These are phyloP conservation scores for Rhagonycha lutea DNA, from an alignment of 2,888 invertebrate species.

Conservation along the genomic window DNA sequence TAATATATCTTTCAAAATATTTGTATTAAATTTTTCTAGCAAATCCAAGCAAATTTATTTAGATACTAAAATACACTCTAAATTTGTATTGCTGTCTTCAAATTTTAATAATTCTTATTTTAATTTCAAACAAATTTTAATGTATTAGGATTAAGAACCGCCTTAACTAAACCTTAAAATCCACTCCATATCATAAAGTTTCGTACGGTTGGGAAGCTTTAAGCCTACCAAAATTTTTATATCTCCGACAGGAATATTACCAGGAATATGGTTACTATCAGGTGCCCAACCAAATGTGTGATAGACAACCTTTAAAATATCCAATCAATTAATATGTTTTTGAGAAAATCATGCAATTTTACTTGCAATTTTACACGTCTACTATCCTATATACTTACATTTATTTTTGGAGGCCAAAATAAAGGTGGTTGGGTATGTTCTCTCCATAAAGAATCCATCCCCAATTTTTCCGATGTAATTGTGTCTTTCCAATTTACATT, in stretches of 20 bases:
- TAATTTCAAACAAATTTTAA: too few species aligned
- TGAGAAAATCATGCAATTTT: background rate
- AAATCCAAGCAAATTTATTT: too few species aligned
- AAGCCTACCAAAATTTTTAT: background rate
- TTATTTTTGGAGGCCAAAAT: background rate
- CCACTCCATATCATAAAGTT: too few species aligned
- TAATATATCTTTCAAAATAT: too few species aligned
- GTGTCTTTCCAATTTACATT: background rate
- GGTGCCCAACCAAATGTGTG: background rate
- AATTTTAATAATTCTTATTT: too few species aligned
- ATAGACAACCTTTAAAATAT: background rate
- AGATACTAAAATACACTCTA: too few species aligned
- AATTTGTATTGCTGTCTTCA: too few species aligned
- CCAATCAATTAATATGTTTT: too few species aligned
- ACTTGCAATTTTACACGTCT: background rate
- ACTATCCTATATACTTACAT: background rate
- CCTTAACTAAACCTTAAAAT: too few species aligned
- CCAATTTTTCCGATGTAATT: background rate
- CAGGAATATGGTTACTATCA: background rate
- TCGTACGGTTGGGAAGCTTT: too few species aligned
- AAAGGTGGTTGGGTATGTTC: background rate
- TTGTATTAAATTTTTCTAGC: too few species aligned
- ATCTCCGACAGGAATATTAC: background rate
- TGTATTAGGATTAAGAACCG: too few species aligned
- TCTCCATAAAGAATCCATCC: background rate